phyloP scores from a whole-genome alignment of 2,797 vertebrate species.

The Odontamblyopus rebecca region DNA sequence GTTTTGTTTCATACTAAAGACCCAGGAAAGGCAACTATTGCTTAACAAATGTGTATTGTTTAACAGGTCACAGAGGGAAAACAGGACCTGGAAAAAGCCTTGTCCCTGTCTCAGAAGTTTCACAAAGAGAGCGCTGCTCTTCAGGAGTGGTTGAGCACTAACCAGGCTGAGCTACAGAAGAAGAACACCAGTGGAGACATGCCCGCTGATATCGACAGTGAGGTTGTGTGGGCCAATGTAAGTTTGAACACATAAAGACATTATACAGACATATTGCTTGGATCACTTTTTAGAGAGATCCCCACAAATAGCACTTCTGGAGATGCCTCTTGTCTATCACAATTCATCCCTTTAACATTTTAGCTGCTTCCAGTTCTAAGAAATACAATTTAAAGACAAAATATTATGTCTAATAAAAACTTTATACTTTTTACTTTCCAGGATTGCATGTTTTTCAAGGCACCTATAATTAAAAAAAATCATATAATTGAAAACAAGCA shows the following conservation, averaged over 20 bases:
- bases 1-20: neutral
- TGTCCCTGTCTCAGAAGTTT: slow-evolving; percentile 85
- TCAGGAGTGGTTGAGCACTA: slow-evolving; percentile 86
- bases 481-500: too few species aligned
- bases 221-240: slow-evolving; percentile 94
- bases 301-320: neutral
- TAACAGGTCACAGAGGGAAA: slow-evolving; percentile 94
- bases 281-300: too few species aligned
- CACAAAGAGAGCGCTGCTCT: slow-evolving; percentile 83
- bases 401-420: neutral
- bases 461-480: too few species aligned
- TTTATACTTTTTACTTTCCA: neutral
- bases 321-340: neutral
- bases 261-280: neutral
- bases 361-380: neutral
- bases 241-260: slow-evolving; percentile 51
- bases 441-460: too few species aligned
- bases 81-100: slow-evolving; percentile 91
- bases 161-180: slow-evolving; percentile 83
- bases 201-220: slow-evolving; percentile 87
- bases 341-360: neutral
- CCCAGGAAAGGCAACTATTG: neutral
- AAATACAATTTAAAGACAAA: neutral
- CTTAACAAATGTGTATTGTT: neutral
- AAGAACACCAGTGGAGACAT: slow-evolving; percentile 85